Conservation (phyloP, 2,888 invertebrate species). For the Lasioglossum zephyrum region DNA sequence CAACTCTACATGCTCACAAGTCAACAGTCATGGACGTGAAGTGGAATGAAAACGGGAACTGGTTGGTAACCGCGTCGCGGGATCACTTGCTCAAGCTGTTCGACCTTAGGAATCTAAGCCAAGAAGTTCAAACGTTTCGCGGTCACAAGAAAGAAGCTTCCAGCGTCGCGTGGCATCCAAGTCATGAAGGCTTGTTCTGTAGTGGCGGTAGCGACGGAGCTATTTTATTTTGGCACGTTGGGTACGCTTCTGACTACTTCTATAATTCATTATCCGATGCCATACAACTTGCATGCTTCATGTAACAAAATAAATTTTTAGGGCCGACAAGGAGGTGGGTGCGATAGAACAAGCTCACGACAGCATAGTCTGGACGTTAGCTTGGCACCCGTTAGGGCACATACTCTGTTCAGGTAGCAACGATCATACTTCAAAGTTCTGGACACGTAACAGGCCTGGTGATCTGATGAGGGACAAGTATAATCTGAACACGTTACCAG, state of each 20-base stretch:
- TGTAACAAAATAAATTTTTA: slow-evolving; percentile 75
- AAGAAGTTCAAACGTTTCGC: slow-evolving; percentile 98
- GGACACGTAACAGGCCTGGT: slow-evolving; percentile 99
- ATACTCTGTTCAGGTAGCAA: slow-evolving; percentile 99
- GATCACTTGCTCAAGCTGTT: slow-evolving; percentile 99
- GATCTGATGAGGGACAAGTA: slow-evolving; percentile 99
- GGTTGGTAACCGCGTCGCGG: slow-evolving; percentile 98
- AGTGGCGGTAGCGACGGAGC: slow-evolving; percentile 99
- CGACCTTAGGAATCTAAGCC: slow-evolving; percentile 97
- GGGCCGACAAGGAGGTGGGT: slow-evolving; percentile 98
- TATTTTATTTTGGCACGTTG: slow-evolving; percentile 99
- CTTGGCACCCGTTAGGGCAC: slow-evolving; percentile 99
- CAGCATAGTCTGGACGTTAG: slow-evolving; percentile 99
- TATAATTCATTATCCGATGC: neutral
- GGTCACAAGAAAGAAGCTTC: slow-evolving; percentile 99
- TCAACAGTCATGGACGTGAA: slow-evolving; percentile 99
- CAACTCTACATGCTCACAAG: slow-evolving; percentile 99
- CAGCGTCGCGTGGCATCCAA: slow-evolving; percentile 99
- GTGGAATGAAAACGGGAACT: slow-evolving; percentile 99
- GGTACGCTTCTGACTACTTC: slow-evolving; percentile 85
- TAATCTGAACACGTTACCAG: slow-evolving; percentile 95
- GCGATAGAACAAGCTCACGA: slow-evolving; percentile 99
- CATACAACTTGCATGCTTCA: slow-evolving; percentile 40
- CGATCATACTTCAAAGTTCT: slow-evolving; percentile 99
- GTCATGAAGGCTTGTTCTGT: slow-evolving; percentile 98